These are phyloP conservation scores for Catharus bicknelli DNA, from an alignment of 2,113 vertebrate genomes.

Conservation along the genomic window DNA sequence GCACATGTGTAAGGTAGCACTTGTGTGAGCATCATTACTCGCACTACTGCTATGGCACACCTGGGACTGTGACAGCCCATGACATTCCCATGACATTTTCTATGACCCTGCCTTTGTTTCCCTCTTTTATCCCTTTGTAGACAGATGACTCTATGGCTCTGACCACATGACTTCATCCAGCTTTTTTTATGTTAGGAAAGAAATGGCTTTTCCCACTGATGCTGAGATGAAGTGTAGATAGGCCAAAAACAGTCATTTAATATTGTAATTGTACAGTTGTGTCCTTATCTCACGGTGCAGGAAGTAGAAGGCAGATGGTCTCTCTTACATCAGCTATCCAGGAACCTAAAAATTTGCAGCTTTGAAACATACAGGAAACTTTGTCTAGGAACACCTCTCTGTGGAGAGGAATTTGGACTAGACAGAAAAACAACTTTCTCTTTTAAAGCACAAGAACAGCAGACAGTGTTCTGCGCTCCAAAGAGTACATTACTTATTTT, in stretches of 20 bases:
- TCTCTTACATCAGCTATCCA: not conserved
- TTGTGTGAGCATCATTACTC: rapidly evolving
- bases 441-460: not conserved
- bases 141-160: not conserved
- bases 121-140: not conserved
- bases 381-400: not conserved
- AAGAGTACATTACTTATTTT: not conserved
- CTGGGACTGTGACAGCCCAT: not conserved
- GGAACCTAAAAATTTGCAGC: not conserved
- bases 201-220: not conserved
- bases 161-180: not conserved
- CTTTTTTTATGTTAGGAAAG: not conserved
- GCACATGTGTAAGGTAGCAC: not conserved
- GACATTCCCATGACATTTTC: not conserved
- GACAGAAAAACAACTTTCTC: not conserved
- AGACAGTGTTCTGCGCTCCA: not conserved
- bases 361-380: not conserved
- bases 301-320: not conserved
- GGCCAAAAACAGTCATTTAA: not conserved
- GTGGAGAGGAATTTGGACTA: not conserved
- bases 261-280: not conserved
- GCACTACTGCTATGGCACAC: too few species aligned
- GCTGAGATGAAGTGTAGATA: not conserved
- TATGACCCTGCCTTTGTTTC: not conserved
- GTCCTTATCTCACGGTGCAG: not conserved